phyloP scores from a whole-genome alignment of 2,888 invertebrate genomes.

The Leptopterna dolabrata region DNA sequence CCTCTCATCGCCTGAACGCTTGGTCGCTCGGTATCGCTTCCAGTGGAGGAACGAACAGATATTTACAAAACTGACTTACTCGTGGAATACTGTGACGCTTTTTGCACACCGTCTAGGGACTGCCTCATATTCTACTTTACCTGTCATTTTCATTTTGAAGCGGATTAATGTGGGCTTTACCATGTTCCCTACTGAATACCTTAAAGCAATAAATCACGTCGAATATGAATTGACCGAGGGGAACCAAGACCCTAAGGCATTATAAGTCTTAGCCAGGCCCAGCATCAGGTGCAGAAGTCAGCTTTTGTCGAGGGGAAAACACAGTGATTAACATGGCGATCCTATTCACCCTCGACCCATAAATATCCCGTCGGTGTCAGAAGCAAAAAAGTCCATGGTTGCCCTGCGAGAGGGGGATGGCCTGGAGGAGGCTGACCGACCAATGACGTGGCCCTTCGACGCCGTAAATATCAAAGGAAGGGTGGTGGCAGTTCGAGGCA shows the following conservation, averaged over 20 bases:
- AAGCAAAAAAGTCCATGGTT: not conserved
- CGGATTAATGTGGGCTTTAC: not conserved
- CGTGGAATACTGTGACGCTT: no score
- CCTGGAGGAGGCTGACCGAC: constrained; percentile 26
- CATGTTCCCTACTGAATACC: not conserved
- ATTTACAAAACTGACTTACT: no score
- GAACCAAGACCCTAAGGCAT: not conserved
- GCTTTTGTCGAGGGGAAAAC: constrained; percentile 11
- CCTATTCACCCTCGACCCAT: constrained; percentile 46
- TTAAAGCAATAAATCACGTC: not conserved
- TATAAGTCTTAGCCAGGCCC: not conserved
- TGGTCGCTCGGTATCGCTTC: no score
- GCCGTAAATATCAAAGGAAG: constrained; percentile 29
- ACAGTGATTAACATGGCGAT: constrained; percentile 53
- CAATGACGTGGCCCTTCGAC: constrained; percentile 21
- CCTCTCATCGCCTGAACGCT: no score
- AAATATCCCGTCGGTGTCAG: not conserved
- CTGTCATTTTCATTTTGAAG: not conserved
- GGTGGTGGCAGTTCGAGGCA: not conserved
- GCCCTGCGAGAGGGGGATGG: not conserved
- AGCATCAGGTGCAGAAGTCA: constrained; percentile 51
- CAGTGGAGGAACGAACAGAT: no score
- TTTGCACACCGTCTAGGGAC: no score
- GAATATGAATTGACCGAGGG: not conserved
- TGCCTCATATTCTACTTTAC: not conserved